phyloP scores from a whole-genome alignment of 2,113 vertebrate species.

The Brachionichthys hirsutus region DNA sequence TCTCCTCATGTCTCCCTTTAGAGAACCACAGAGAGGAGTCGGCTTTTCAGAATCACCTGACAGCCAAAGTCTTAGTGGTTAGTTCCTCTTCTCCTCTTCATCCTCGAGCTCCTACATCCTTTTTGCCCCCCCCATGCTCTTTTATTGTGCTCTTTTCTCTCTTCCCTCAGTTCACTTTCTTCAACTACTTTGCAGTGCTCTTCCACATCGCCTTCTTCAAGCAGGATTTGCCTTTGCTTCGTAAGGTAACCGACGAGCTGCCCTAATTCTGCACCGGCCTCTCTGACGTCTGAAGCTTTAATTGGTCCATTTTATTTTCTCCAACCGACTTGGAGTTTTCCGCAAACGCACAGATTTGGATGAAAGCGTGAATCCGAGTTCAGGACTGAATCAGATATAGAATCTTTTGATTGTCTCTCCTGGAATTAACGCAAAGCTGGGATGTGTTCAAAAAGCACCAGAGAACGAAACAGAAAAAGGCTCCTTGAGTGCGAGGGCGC shows the following conservation, averaged over 20 bases:
- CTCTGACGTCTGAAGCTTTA: no score
- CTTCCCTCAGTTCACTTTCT: constrained; percentile 79
- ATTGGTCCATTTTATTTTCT: no score
- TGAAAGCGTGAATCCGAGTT: no score
- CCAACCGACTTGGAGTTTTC: no score
- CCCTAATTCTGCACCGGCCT: background rate
- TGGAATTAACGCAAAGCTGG: no score
- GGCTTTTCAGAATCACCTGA: constrained; percentile 77
- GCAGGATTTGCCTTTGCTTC: constrained; percentile 79
- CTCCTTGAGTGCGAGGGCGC: no score
- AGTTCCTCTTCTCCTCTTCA: constrained; percentile 35
- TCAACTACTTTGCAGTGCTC: constrained; percentile 82
- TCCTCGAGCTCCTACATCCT: background rate
- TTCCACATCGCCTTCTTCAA: constrained; percentile 84
- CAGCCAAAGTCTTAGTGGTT: constrained; percentile 81
- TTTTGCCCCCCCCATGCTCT: background rate
- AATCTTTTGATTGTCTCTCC: no score
- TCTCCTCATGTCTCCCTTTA: constrained; percentile 24
- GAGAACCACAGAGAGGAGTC: constrained; percentile 85
- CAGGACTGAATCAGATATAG: no score
- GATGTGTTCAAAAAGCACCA: no score
- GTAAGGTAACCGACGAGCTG: constrained; percentile 70
- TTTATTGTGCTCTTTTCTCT: constrained; percentile 6
- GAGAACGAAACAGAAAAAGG: no score
- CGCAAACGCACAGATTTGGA: no score